Base-by-base conservation (phyloP, 2,113 vertebrate species). In the Hippocampus barbouri region DNA sequence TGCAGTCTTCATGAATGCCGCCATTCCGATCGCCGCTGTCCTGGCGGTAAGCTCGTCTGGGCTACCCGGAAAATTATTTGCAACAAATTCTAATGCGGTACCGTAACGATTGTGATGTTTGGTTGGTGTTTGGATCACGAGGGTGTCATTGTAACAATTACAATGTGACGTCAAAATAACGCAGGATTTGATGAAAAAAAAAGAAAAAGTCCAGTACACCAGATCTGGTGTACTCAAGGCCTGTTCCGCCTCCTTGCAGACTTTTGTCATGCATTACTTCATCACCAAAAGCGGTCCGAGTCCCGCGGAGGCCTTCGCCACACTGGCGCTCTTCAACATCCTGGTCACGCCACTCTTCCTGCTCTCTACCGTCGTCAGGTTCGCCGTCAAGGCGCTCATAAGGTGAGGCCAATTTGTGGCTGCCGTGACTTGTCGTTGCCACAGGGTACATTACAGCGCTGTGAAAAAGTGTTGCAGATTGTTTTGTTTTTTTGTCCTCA, bases 1-100 rank as follows among this genome's bases (percentile, higher is more conserved):
- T 80, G 20, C 90, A 99, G 97, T 98, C 85, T 98, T 99, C 87
- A 96, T 99, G 96, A 99, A 99, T 3, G 95, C 97, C 3, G 97
- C 95, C 30, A 97, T 98, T 71, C 97, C 97, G 74, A 98, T 99
- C 47, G 96, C 97, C 47, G 97, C 97, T 8, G 96, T 99, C 30
- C 94, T 99, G 40, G 95, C 93, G 78, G 97, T 98, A 95, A 95
- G 96, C n/a, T 21, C 5, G 11, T 23, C 40, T 1, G 21, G 21
- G 14, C 2, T 4, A 27, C 12, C n/a, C 23, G 41, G 4, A 45
- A 38, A 25, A 25, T 1, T 1, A 47, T 47, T 15, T 14, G 4
- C 43, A 2, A 27, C 56, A 2, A 27, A 59, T 25, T 15, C 2
- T 56, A 0, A 11, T 11, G 23, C 10, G 9, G 2, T 2, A 23